Conservation (phyloP, 1,140 invertebrate species). For the Drosophila lacertosa region DNA sequence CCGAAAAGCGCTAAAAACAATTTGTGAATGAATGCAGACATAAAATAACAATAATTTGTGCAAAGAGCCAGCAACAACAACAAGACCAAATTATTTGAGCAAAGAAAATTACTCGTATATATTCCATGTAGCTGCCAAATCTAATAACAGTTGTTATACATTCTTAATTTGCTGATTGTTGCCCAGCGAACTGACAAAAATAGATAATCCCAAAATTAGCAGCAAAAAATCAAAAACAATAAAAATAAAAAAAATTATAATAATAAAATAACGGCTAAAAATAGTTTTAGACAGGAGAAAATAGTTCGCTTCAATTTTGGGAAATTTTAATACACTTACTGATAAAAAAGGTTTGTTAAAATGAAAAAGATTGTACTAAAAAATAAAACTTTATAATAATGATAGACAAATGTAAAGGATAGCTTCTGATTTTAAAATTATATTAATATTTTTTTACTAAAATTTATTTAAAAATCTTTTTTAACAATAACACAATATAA, state of each 20-base stretch:
- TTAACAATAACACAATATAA: too few species aligned
- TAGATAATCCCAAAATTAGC: slow-evolving; percentile 16
- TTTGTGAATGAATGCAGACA: slow-evolving; percentile 80
- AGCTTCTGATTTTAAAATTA: too few species aligned
- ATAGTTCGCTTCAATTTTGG: not conserved
- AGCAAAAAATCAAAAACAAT: not conserved
- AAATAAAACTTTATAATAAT: too few species aligned
- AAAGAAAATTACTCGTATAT: slow-evolving; percentile 60
- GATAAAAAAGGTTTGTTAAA: too few species aligned
- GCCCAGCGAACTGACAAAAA: slow-evolving; percentile 16
- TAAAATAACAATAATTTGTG: slow-evolving; percentile 79
- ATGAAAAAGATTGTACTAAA: too few species aligned
- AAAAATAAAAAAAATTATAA: not conserved
- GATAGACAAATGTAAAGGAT: too few species aligned
- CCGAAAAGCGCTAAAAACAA: slow-evolving; percentile 46
- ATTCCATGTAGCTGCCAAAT: slow-evolving; percentile 45
- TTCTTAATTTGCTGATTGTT: slow-evolving; percentile 54
- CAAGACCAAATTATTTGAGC: slow-evolving; percentile 39
- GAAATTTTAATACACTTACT: too few species aligned
- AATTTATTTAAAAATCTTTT: too few species aligned
- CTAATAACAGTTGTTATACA: slow-evolving; percentile 63
- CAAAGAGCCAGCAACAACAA: slow-evolving; percentile 31
- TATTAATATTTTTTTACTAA: too few species aligned
- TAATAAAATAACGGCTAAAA: slow-evolving; percentile 10
- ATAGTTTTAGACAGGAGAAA: not conserved